A percentile compares a stretch with the other conserved stretches of the same genome.
Conservation (phyloP, 2,797 vertebrate genomes). For the Babyrousa celebensis region DNA sequence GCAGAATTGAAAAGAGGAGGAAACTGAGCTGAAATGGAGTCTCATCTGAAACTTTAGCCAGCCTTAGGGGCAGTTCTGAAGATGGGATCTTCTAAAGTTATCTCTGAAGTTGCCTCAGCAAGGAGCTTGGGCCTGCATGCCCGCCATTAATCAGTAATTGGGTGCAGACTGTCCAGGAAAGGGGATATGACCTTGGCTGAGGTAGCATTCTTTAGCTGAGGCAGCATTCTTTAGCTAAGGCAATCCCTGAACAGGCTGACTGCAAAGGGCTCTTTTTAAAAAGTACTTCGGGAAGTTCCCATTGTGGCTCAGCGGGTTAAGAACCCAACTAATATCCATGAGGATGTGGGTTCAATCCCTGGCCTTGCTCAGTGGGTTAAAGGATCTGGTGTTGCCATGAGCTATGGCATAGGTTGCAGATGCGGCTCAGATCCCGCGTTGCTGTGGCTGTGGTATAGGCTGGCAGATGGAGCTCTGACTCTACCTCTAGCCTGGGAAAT, state of each 20-base stretch:
- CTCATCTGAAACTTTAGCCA: not conserved
- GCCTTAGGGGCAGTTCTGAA: not conserved
- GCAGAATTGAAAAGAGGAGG: not conserved
- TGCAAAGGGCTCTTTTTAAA: not conserved
- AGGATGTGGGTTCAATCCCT: too few relatives aligned
- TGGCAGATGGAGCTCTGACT: too few relatives aligned
- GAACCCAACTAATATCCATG: too few relatives aligned
- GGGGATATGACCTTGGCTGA: not conserved
- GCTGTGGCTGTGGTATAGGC: too few relatives aligned
- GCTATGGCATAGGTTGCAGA: too few relatives aligned
- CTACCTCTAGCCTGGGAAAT: too few relatives aligned
- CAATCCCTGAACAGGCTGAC: not conserved
- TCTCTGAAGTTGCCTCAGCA: conserved; percentile 3
- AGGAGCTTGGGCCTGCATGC: not conserved
- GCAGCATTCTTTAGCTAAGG: not conserved
- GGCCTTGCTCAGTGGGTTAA: too few relatives aligned
- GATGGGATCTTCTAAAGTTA: not conserved
- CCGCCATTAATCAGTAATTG: not conserved
- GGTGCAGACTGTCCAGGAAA: not conserved
- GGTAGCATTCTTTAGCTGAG: not conserved
- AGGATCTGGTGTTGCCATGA: too few relatives aligned
- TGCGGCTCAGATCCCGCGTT: too few relatives aligned
- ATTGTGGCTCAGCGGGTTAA: too few relatives aligned
- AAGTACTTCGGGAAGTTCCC: not conserved
- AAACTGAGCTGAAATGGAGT: not conserved